Evolutionary conservation across 2,888 invertebrate species (phyloP).

Genomic region (Drosophila histrio): DNA sequence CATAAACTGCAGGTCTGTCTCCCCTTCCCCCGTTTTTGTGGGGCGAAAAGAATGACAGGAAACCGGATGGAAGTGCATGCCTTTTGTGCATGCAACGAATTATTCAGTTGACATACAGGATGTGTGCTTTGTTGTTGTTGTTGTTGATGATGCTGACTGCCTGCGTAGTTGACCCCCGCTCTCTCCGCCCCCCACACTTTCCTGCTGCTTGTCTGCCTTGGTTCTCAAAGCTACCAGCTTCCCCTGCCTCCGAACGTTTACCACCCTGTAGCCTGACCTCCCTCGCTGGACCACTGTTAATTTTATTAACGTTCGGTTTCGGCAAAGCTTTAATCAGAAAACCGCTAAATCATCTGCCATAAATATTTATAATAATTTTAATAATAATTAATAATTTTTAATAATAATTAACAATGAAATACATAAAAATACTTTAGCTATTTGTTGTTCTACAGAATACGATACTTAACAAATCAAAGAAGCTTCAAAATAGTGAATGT

Average conservation of each 20-base stretch:
- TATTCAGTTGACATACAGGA: slow-evolving; percentile 80
- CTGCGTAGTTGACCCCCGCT: slow-evolving; percentile 1
- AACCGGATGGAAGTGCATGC: slow-evolving; percentile 80
- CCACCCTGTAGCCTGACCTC: background rate
- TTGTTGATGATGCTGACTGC: slow-evolving; percentile 43
- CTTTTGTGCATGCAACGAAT: slow-evolving; percentile 80
- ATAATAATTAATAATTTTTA: no score
- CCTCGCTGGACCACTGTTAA: background rate
- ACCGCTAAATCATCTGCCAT: background rate
- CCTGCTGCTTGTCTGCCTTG: background rate
- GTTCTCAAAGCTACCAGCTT: background rate
- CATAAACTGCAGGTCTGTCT: slow-evolving; percentile 69
- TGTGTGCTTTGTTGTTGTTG: slow-evolving; percentile 76
- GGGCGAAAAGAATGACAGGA: slow-evolving; percentile 78
- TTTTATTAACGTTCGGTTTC: background rate
- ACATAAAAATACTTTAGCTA: no score
- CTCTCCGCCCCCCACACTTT: background rate
- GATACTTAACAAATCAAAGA: no score
- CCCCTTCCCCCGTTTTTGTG: slow-evolving; percentile 16
- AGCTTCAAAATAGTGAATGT: no score
- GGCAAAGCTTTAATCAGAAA: background rate
- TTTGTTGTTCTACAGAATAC: no score
- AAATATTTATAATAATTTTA: background rate
- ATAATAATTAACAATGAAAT: no score
- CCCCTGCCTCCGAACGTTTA: background rate